phyloP scores from a whole-genome alignment of 2,797 vertebrate species.

The Chelonia mydas region DNA sequence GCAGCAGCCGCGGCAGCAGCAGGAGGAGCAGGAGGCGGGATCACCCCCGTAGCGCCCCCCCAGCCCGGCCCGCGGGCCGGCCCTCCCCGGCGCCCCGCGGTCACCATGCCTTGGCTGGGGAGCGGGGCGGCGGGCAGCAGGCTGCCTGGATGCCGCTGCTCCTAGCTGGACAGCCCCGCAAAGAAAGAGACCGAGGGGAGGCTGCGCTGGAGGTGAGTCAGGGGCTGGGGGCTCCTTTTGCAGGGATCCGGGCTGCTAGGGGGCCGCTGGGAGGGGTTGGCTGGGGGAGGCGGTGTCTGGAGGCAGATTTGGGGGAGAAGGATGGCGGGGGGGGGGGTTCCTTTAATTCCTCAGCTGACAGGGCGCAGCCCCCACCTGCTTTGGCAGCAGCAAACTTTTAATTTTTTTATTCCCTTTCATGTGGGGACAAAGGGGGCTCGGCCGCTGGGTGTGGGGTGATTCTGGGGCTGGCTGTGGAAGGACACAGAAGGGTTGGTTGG shows the following conservation, averaged over 20 bases:
- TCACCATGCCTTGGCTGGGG: slow-evolving; percentile 45
- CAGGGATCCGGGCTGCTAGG: background rate
- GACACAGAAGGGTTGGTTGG: no score
- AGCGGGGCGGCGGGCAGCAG: background rate
- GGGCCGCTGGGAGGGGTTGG: background rate
- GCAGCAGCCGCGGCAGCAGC: background rate
- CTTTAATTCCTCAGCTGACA: slow-evolving; percentile 10
- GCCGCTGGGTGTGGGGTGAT: no score
- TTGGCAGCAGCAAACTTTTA: slow-evolving; percentile 59
- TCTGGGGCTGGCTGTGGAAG: no score
- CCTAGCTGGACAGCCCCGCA: background rate
- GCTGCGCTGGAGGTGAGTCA: background rate
- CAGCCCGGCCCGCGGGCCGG: background rate
- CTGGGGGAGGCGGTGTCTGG: background rate
- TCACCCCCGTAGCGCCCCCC: background rate
- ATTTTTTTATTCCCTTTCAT: slow-evolving; percentile 16
- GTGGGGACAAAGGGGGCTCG: background rate
- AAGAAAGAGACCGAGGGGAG: background rate
- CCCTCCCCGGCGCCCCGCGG: slow-evolving; percentile 18
- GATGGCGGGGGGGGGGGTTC: background rate
- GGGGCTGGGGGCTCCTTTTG: background rate
- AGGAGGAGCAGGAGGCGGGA: background rate
- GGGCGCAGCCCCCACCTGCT: background rate
- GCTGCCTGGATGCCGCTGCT: background rate
- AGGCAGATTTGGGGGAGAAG: background rate